Conservation (phyloP, 1,140 invertebrate genomes). For the Adelges cooleyi region DNA sequence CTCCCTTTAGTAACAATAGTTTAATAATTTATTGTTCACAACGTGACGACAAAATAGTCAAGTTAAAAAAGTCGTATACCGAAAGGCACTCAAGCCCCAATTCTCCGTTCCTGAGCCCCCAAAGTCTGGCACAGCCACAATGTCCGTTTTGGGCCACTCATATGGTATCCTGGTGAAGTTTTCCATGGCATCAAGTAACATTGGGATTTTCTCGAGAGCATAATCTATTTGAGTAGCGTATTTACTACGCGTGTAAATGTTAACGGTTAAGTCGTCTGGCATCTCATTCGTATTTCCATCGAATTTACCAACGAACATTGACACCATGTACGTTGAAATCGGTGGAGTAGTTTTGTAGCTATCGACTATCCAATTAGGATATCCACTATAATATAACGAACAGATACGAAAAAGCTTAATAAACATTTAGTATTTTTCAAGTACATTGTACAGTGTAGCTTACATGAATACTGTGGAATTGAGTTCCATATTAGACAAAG, state of each 20-base stretch:
- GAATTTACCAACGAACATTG: constrained; percentile 52
- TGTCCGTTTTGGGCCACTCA: constrained; percentile 43
- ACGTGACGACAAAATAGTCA: neutral
- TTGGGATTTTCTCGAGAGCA: constrained; percentile 39
- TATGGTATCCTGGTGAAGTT: constrained; percentile 30
- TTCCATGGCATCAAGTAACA: constrained; percentile 34
- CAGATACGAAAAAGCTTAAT: no score
- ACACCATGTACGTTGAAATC: constrained; percentile 69
- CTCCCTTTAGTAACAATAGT: neutral
- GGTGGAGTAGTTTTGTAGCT: constrained; percentile 32
- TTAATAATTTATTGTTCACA: neutral
- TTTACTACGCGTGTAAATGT: constrained; percentile 54
- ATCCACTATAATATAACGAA: neutral
- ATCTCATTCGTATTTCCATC: constrained; percentile 38
- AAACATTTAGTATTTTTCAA: no score
- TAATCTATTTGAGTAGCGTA: constrained; percentile 40
- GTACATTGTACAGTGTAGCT: no score
- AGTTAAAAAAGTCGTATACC: constrained; percentile 34
- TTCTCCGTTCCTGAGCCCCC: constrained; percentile 74
- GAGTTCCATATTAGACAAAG: constrained; percentile 27
- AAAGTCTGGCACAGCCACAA: constrained; percentile 63
- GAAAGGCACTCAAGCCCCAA: constrained; percentile 54
- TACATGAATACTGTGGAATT: no score
- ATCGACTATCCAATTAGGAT: neutral
- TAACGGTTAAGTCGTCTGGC: constrained; percentile 45